Conservation (phyloP, 1,140 invertebrate species). For the Maconellicoccus hirsutus region DNA sequence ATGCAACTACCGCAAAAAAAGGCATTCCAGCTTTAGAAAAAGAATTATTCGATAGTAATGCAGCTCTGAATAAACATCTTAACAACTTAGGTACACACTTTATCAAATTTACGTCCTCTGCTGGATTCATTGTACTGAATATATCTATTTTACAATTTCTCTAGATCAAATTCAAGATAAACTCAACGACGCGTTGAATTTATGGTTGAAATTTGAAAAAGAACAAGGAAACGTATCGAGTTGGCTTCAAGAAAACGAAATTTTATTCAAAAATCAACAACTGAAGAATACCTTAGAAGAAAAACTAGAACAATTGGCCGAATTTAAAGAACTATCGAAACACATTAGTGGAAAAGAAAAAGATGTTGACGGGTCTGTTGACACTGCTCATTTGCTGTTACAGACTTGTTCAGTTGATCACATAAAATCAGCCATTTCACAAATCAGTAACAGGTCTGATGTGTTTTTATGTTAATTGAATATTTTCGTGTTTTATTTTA, state of each 20-base stretch:
- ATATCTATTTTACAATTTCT: slow-evolving; percentile 27
- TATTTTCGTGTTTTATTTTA: not conserved
- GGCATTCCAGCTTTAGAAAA: slow-evolving; percentile 58
- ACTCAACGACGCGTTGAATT: slow-evolving; percentile 57
- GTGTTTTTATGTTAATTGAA: slow-evolving; percentile 5
- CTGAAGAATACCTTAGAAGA: slow-evolving; percentile 66
- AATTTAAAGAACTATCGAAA: slow-evolving; percentile 60
- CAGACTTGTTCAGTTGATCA: slow-evolving; percentile 72
- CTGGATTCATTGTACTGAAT: not conserved
- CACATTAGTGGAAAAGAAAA: slow-evolving; percentile 61
- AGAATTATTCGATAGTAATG: slow-evolving; percentile 58
- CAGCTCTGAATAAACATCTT: slow-evolving; percentile 49
- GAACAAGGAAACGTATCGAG: slow-evolving; percentile 62
- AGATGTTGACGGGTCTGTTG: slow-evolving; percentile 76
- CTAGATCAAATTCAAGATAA: slow-evolving; percentile 48
- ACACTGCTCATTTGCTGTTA: slow-evolving; percentile 74
- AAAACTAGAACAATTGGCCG: slow-evolving; percentile 63
- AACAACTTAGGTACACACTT: slow-evolving; percentile 44
- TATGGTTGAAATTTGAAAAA: slow-evolving; percentile 80
- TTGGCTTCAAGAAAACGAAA: slow-evolving; percentile 76
- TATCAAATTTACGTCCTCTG: not conserved
- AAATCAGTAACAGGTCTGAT: slow-evolving; percentile 68
- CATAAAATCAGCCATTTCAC: slow-evolving; percentile 75
- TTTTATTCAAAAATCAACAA: slow-evolving; percentile 70
- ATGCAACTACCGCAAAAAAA: slow-evolving; percentile 68